Percentiles rank a stretch among this genome's conserved stretches.
Evolutionary conservation across 2,888 invertebrate species (phyloP).

Genomic region (Byasa hedistus): DNA sequence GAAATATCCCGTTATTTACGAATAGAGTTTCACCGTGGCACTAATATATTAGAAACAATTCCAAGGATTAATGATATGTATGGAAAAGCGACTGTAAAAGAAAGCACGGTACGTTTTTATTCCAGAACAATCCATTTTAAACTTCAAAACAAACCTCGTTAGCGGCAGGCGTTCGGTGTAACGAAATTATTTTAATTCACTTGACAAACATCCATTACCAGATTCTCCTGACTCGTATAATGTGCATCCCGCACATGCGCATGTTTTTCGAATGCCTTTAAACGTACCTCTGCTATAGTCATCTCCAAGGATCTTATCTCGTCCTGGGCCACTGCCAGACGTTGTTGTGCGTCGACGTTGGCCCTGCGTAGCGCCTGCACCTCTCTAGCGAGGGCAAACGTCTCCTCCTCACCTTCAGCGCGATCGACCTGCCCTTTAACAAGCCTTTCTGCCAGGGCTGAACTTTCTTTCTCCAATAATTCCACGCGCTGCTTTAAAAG

Average conservation of each 20-base stretch:
- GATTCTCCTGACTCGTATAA: background rate
- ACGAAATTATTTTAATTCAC: too few relatives aligned
- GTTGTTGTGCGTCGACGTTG: slow-evolving; percentile 92
- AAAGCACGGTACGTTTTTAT: too few relatives aligned
- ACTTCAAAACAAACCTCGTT: too few relatives aligned
- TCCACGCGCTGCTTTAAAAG: slow-evolving; percentile 97
- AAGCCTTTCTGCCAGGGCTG: slow-evolving; percentile 94
- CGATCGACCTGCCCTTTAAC: slow-evolving; percentile 96
- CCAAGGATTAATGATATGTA: too few relatives aligned
- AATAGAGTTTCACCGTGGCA: too few relatives aligned
- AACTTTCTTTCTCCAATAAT: slow-evolving; percentile 95
- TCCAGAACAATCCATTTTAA: too few relatives aligned
- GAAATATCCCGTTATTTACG: too few relatives aligned
- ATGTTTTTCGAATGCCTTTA: background rate
- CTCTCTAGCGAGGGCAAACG: slow-evolving; percentile 90
- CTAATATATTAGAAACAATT: too few relatives aligned
- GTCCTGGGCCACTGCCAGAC: slow-evolving; percentile 93
- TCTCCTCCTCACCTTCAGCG: slow-evolving; percentile 96
- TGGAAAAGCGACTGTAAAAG: too few relatives aligned
- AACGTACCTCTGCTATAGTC: slow-evolving; percentile 78
- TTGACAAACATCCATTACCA: too few relatives aligned
- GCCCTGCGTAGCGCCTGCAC: slow-evolving; percentile 92
- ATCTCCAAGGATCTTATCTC: slow-evolving; percentile 92
- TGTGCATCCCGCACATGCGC: too few relatives aligned
- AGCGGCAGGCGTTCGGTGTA: too few relatives aligned